phyloP scores from a whole-genome alignment of 2,888 invertebrate genomes.

The Aphidoletes aphidimyza region DNA sequence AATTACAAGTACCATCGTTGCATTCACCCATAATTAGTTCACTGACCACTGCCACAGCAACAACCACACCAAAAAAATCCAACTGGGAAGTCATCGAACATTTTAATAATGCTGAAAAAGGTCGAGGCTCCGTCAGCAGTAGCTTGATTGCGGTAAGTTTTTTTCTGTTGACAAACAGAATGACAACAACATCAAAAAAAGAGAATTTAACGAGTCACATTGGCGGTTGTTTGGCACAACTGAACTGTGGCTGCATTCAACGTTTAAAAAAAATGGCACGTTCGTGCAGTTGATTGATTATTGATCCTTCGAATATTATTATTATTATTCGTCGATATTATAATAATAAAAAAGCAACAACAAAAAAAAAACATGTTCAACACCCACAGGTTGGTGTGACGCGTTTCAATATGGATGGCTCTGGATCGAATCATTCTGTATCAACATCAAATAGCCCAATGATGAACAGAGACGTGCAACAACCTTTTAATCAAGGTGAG shows the following conservation, averaged over 20 bases:
- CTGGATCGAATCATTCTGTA: slow-evolving; percentile 65
- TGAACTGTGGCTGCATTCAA: background rate
- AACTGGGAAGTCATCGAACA: slow-evolving; percentile 94
- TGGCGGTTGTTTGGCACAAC: no score
- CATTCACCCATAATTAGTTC: slow-evolving; percentile 60
- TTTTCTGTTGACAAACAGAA: background rate
- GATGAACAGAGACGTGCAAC: slow-evolving; percentile 65
- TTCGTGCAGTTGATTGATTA: slow-evolving; percentile 47
- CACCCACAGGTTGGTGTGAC: slow-evolving; percentile 66
- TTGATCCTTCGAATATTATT: slow-evolving; percentile 37
- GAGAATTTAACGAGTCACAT: no score
- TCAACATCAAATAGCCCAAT: slow-evolving; percentile 66
- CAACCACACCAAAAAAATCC: slow-evolving; percentile 78
- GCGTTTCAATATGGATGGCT: slow-evolving; percentile 66
- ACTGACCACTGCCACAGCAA: slow-evolving; percentile 69
- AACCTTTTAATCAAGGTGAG: slow-evolving; percentile 61
- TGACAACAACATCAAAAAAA: no score
- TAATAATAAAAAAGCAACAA: background rate
- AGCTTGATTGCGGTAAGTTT: slow-evolving; percentile 73
- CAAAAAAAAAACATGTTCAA: no score
- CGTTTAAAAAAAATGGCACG: background rate
- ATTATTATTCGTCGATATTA: background rate
- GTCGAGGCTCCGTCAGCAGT: slow-evolving; percentile 72
- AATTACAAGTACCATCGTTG: slow-evolving; percentile 63
- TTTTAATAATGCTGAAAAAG: slow-evolving; percentile 74